phyloP scores from a whole-genome alignment of 2,797 vertebrate genomes.

The Leptoclinus maculatus region DNA sequence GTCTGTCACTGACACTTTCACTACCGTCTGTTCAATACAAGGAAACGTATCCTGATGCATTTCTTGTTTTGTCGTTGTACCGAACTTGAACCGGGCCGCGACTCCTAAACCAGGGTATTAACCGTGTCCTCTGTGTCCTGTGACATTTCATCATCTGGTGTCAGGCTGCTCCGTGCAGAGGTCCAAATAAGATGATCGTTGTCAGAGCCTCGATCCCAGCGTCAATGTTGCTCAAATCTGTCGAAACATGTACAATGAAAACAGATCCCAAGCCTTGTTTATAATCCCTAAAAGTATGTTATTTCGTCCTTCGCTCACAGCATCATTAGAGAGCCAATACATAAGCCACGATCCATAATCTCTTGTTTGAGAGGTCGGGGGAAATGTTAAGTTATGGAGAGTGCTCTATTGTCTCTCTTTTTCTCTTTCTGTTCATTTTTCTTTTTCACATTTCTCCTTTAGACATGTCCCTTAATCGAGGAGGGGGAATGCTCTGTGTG shows the following conservation, averaged over 20 bases:
- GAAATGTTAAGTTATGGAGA: neutral
- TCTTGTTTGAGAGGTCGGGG: neutral
- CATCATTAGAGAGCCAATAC: neutral
- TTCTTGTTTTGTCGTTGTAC: too few relatives aligned
- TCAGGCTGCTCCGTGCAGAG: neutral
- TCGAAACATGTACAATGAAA: neutral
- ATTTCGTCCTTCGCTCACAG: neutral
- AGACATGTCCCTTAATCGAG: neutral
- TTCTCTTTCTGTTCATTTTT: neutral
- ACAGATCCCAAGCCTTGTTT: neutral
- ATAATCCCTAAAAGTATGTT: neutral
- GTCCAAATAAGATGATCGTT: neutral
- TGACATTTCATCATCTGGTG: neutral
- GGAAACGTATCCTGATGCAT: too few relatives aligned
- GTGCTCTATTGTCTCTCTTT: neutral
- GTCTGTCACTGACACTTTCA: too few relatives aligned
- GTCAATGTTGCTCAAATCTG: neutral
- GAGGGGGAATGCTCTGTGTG: neutral
- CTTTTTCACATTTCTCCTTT: slow-evolving; percentile 2
- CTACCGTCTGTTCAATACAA: too few relatives aligned
- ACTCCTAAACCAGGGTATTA: neutral
- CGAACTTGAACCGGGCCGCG: neutral
- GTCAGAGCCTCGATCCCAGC: neutral
- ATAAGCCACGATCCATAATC: neutral
- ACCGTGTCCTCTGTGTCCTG: too few relatives aligned